Evolutionary conservation across 1,140 invertebrate species (phyloP).

Genomic region (Macrocentrus cingulum): DNA sequence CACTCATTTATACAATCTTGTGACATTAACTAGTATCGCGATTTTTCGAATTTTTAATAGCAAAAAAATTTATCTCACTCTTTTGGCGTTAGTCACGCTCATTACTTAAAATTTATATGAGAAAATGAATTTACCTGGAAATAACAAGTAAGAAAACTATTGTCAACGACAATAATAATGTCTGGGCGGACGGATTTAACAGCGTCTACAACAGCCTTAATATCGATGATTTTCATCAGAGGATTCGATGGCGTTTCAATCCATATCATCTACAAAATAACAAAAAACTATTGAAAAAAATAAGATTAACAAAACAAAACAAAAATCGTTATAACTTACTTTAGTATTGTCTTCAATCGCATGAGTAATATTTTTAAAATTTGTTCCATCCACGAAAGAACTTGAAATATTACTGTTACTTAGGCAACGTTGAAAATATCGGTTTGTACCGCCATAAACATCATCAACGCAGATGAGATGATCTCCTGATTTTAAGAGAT

Average conservation of each 20-base stretch:
- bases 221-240: slow-evolving; percentile 87
- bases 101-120: no score
- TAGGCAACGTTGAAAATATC: slow-evolving; percentile 66
- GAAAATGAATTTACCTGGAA: slow-evolving; percentile 69
- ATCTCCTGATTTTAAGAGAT: slow-evolving; percentile 81
- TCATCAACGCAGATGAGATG: slow-evolving; percentile 92
- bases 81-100: no score
- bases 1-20: no score
- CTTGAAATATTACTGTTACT: slow-evolving; percentile 70
- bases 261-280: slow-evolving; percentile 82
- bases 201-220: slow-evolving; percentile 71
- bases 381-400: slow-evolving; percentile 81
- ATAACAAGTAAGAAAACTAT: slow-evolving; percentile 96
- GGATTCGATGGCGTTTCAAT: slow-evolving; percentile 99
- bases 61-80: no score
- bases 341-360: slow-evolving; percentile 84
- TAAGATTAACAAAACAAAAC: no score
- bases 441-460: slow-evolving; percentile 91
- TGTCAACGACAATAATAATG: slow-evolving; percentile 90
- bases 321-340: no score
- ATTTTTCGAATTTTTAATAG: no score
- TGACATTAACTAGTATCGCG: no score
- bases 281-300: slow-evolving; percentile 17
- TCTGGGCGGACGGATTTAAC: slow-evolving; percentile 64
- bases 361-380: slow-evolving; percentile 68